A percentile compares a stretch with the other conserved stretches of the same genome.
These are phyloP conservation scores for Benthosema pterotum DNA, from an alignment of 2,797 vertebrate species.

Conservation along the genomic window DNA sequence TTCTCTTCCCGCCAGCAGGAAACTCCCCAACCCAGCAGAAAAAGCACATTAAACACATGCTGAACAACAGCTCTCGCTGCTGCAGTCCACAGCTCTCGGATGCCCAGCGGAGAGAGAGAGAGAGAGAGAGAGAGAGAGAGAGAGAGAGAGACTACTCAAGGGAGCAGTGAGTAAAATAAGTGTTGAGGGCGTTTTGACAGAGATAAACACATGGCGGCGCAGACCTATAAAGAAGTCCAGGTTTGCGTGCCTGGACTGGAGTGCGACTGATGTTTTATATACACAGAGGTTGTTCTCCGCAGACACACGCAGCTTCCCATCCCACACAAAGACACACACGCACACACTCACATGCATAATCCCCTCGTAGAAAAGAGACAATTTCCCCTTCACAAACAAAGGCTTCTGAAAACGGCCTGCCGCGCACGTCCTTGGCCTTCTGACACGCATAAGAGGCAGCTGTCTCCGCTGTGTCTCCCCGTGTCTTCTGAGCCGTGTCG, in stretches of 20 bases:
- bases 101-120: conserved; percentile 31
- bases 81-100: conserved; percentile 46
- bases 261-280: conserved; percentile 66
- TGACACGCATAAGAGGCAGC: no score
- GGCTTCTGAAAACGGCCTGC: conserved; percentile 52
- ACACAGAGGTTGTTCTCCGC: conserved; percentile 11
- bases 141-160: conserved; percentile 5
- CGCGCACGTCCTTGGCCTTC: no score
- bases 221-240: conserved; percentile 45
- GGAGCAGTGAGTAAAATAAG: not conserved
- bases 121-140: not conserved
- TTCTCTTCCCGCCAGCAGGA: conserved; percentile 40
- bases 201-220: conserved; percentile 57
- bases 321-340: no score
- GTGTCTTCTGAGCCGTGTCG: no score
- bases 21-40: conserved; percentile 61
- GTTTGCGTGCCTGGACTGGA: conserved; percentile 43
- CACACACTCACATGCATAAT: conserved; percentile 23
- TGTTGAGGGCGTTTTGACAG: conserved; percentile 18
- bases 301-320: not conserved
- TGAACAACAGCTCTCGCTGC: conserved; percentile 38
- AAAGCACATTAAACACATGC: conserved; percentile 30
- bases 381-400: conserved; percentile 29
- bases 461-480: no score
- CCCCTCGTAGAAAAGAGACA: conserved; percentile 36